Evolutionary conservation across 1,140 invertebrate species (phyloP), one percentile per base, ranked within the genome.

Genomic region (Lordiphosa clarofinis): DNA sequence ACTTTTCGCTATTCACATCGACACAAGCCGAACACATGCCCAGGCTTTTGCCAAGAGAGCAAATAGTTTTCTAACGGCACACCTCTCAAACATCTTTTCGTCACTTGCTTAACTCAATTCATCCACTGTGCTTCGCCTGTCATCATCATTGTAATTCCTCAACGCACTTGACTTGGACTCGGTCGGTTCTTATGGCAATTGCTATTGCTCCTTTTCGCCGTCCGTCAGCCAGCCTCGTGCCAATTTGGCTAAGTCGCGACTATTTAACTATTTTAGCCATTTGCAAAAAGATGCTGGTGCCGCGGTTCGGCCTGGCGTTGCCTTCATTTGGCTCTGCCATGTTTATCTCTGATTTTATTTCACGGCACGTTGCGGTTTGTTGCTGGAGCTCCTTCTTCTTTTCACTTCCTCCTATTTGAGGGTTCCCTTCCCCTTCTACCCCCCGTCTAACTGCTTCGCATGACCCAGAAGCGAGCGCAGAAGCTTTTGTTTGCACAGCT

Each of bases 221-320:
- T 47, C 37, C 35, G 50, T 53, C 50, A 38, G 21, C 15, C 56
- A n/a, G 50, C 59, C 56, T 54, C 65, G 54, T 58, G 74, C 65
- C 75, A 74, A 74, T 78, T 78, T 78, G 75, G 74, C 70, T 78
- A 78, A 79, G 74, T 74, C 66, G 43, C 43, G 75, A 56, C 74
- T 81, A 65, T 73, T 79, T 81, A 79, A 62, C 74, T 79, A 79
- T 81, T 79, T 79, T 81, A 60, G 68, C 56, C 63, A 55, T 57
- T 61, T 53, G 43, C n/a, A 46, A 46, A 46, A 8, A 46, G 3
- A 47, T 19, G 64, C 50, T 75, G 65, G 65, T 74, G 4, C 21
- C 21, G 21, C 21, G 21, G 19, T 3, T 19, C 19, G 19, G 19
- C 19, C 28, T 31, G 28, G 28, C 2, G 28, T 31, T 49, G 47